Percentiles rank a stretch among this genome's conserved stretches.
Conservation (phyloP, 2,888 invertebrate species). For the Brachypalpus laphriformis region DNA sequence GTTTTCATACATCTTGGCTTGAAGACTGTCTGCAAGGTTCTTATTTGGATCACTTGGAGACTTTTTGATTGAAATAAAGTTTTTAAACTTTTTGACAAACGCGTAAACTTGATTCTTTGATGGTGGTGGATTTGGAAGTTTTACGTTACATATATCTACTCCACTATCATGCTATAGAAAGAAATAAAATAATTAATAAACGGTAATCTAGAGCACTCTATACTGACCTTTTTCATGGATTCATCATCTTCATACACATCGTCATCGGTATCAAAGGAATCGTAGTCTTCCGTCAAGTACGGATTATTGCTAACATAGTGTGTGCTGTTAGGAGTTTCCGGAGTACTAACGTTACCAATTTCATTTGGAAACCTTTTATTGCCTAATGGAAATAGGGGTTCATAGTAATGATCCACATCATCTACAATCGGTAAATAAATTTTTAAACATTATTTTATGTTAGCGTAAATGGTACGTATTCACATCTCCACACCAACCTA, state of each 20-base stretch:
- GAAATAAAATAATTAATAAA: neutral
- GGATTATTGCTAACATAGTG: neutral
- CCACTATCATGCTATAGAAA: conserved; percentile 83
- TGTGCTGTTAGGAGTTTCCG: neutral
- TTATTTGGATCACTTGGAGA: conserved; percentile 77
- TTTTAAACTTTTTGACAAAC: conserved; percentile 87
- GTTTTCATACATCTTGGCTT: conserved; percentile 81
- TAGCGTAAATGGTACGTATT: conserved; percentile 7
- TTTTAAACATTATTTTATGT: conserved; percentile 24
- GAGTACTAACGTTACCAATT: conserved; percentile 8
- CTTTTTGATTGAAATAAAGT: conserved; percentile 84
- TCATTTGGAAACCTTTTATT: conserved; percentile 75
- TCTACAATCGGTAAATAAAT: conserved; percentile 83
- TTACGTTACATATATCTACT: conserved; percentile 84
- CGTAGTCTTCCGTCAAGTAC: conserved; percentile 85
- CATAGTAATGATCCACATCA: conserved; percentile 89
- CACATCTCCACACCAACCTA: conserved; percentile 78
- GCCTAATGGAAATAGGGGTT: conserved; percentile 84
- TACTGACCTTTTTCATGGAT: conserved; percentile 79
- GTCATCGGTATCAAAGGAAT: conserved; percentile 88
- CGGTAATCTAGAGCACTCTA: neutral
- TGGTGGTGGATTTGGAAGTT: conserved; percentile 86
- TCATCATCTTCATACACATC: conserved; percentile 84
- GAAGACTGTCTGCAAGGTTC: conserved; percentile 75
- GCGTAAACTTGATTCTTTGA: conserved; percentile 85